These are phyloP conservation scores for Tetrapedia diversipes DNA, from an alignment of 2,888 invertebrate species.

Conservation along the genomic window DNA sequence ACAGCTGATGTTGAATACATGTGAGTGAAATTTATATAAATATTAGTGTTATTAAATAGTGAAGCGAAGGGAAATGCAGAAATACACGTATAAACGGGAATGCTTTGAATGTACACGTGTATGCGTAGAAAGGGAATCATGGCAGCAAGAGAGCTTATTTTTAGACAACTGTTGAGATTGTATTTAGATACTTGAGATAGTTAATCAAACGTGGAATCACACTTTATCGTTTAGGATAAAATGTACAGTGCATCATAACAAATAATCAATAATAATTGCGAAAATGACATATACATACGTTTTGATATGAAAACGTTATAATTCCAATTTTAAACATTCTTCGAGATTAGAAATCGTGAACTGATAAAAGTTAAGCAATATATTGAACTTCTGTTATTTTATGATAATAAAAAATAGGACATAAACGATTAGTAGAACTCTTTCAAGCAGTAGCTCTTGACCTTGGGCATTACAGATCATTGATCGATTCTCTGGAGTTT, in stretches of 20 bases:
- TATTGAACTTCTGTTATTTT: background rate
- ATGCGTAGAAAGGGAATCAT: background rate
- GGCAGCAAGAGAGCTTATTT: conserved; percentile 52
- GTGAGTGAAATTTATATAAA: background rate
- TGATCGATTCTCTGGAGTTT: conserved; percentile 46
- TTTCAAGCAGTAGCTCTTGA: conserved; percentile 24
- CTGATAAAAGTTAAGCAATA: background rate
- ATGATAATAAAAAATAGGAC: background rate
- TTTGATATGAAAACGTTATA: background rate
- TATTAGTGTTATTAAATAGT: background rate
- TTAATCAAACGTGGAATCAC: background rate
- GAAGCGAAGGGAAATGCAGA: background rate
- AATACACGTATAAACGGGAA: conserved; percentile 2
- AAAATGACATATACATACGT: background rate
- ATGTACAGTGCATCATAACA: background rate
- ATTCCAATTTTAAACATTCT: background rate
- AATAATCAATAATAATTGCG: background rate
- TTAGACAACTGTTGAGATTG: conserved; percentile 48
- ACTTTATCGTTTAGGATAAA: background rate
- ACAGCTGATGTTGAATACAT: background rate
- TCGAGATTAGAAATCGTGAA: background rate
- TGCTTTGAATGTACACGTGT: background rate
- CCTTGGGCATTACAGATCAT: conserved; percentile 41
- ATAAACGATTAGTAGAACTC: conserved; percentile 20
- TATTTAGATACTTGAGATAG: conserved; percentile 47